These are phyloP conservation scores for Pluvialis apricaria DNA, from an alignment of 2,113 vertebrate species.

Conservation along the genomic window DNA sequence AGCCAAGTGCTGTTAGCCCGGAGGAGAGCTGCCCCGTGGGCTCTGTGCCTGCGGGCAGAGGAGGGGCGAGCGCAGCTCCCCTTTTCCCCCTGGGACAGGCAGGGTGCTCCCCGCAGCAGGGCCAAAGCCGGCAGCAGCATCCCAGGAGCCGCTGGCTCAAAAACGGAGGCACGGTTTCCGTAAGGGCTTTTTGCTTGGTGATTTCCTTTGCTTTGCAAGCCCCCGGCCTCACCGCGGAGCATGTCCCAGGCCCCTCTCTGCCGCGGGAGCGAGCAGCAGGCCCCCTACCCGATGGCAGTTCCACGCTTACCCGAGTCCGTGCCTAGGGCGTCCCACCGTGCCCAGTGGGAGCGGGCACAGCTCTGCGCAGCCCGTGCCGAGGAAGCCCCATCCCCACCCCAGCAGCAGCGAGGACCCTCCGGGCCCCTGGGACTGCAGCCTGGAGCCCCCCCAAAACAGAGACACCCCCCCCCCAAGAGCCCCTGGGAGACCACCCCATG, in stretches of 20 bases:
- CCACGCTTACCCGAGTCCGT: fast-evolving
- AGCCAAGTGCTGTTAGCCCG: fast-evolving
- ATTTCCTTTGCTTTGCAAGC: not conserved
- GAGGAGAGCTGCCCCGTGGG: not conserved
- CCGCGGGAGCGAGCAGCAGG: fast-evolving
- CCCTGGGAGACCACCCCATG: not conserved
- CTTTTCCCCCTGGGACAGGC: fast-evolving
- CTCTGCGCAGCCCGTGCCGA: fast-evolving
- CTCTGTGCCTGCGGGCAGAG: not conserved
- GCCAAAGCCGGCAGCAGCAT: not conserved
- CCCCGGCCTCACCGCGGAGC: fast-evolving
- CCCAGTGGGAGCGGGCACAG: not conserved
- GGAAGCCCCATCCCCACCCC: not conserved
- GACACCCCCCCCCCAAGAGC: too few species aligned
- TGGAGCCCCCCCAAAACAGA: not conserved
- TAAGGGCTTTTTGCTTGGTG: too few species aligned
- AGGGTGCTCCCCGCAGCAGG: not conserved
- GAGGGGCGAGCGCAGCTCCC: not conserved
- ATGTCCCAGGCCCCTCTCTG: not conserved
- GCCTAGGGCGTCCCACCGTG: not conserved
- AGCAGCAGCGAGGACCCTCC: not conserved
- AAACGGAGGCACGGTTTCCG: not conserved
- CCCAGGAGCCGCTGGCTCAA: not conserved
- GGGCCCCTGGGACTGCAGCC: not conserved
- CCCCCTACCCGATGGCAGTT: not conserved